A percentile compares a stretch with the other conserved stretches of the same genome.
Evolutionary conservation across 2,888 invertebrate species (phyloP).

Genomic region (Clepsis dumicolana): DNA sequence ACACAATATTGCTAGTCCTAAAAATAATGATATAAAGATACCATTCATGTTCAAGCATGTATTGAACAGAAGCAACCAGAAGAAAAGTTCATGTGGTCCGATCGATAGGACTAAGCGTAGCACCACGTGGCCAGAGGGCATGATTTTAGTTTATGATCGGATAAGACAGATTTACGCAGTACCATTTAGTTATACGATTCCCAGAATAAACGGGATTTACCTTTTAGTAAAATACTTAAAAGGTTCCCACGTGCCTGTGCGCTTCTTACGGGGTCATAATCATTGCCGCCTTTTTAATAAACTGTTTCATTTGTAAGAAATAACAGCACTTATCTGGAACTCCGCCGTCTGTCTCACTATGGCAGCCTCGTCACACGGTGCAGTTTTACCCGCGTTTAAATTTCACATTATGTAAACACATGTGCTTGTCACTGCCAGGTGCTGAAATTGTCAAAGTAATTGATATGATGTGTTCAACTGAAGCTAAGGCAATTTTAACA

Average conservation of each 20-base stretch:
- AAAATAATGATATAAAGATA: too few species aligned
- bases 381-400: background rate
- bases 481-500: constrained; percentile 58
- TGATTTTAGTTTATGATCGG: background rate
- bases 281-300: constrained; percentile 4
- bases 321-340: background rate
- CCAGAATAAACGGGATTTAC: constrained; percentile 21
- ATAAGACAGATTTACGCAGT: background rate
- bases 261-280: background rate
- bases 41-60: too few species aligned
- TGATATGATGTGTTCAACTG: constrained; percentile 48
- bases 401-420: constrained; percentile 14
- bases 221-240: background rate
- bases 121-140: too few species aligned
- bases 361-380: background rate
- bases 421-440: background rate
- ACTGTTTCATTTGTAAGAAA: constrained; percentile 13
- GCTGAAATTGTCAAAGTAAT: constrained; percentile 13
- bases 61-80: too few species aligned
- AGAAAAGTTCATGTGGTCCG: too few species aligned
- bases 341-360: background rate
- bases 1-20: too few species aligned
- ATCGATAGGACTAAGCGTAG: too few species aligned
- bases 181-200: background rate
- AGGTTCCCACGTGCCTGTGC: constrained; percentile 17